A percentile compares a stretch with the other conserved stretches of the same genome.
phyloP scores from a whole-genome alignment of 2,797 vertebrate genomes.

The Mico argentatus region DNA sequence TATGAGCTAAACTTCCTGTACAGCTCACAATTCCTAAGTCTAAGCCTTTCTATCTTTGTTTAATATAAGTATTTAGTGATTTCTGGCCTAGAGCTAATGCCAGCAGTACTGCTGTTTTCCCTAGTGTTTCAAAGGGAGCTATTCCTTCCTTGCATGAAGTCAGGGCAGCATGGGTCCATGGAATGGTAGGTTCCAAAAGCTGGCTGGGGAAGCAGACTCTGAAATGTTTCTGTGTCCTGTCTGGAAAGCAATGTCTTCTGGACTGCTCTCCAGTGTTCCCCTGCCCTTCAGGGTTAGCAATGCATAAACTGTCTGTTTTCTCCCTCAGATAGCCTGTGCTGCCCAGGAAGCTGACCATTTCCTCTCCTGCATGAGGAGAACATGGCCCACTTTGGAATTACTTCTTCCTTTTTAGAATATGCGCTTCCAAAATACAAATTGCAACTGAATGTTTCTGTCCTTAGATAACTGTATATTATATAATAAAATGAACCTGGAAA shows the following conservation, averaged over 20 bases:
- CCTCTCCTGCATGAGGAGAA: background rate
- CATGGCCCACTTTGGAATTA: background rate
- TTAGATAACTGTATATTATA: background rate
- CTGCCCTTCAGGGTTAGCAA: background rate
- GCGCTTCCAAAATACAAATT: background rate
- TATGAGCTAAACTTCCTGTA: background rate
- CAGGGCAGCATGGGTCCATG: background rate
- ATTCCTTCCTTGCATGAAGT: background rate
- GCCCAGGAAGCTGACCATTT: background rate
- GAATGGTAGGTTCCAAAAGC: background rate
- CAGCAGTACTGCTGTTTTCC: background rate
- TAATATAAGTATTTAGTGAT: background rate
- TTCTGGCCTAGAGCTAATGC: background rate
- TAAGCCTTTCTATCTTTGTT: background rate
- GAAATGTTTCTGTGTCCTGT: conserved; percentile 11
- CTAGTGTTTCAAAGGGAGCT: background rate
- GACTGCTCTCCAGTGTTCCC: background rate
- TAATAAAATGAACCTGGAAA: background rate
- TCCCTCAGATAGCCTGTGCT: background rate
- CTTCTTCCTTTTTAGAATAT: background rate
- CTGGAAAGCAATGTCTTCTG: background rate
- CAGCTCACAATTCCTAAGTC: background rate
- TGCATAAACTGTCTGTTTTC: background rate
- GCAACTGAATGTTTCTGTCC: background rate
- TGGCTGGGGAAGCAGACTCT: background rate